Evolutionary conservation across 2,888 invertebrate species (phyloP).

Genomic region (Anagyrus pseudococci): DNA sequence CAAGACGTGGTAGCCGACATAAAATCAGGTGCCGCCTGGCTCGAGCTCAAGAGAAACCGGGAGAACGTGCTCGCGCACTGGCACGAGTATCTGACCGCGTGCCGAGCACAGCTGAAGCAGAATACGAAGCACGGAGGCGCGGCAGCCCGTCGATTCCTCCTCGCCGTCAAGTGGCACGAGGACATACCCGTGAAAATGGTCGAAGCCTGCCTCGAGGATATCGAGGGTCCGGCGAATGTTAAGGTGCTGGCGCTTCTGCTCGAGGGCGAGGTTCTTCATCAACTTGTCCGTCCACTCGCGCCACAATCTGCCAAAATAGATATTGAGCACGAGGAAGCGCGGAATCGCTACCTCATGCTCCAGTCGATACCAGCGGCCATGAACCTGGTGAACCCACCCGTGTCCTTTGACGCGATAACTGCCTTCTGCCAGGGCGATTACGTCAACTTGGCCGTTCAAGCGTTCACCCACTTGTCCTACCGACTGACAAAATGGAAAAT

Average conservation of each 20-base stretch:
- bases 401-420: slow-evolving; percentile 42
- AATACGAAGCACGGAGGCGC: slow-evolving; percentile 2
- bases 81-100: slow-evolving; percentile 11
- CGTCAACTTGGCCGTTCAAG: slow-evolving; percentile 19
- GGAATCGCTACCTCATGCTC: slow-evolving; percentile 12
- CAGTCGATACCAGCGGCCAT: slow-evolving; percentile 28
- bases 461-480: slow-evolving; percentile 40
- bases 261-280: slow-evolving; percentile 38
- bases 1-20: neutral
- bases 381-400: slow-evolving; percentile 48
- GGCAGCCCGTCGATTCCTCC: slow-evolving; percentile 41
- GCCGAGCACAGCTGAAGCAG: neutral
- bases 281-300: slow-evolving; percentile 43
- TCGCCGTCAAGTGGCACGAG: slow-evolving; percentile 47
- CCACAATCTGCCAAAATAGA: slow-evolving; percentile 43
- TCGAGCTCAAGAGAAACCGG: slow-evolving; percentile 25
- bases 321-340: slow-evolving; percentile 25
- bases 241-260: slow-evolving; percentile 43
- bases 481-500: slow-evolving; percentile 41
- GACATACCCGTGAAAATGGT: slow-evolving; percentile 48
- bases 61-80: slow-evolving; percentile 18
- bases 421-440: slow-evolving; percentile 31
- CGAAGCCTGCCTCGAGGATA: slow-evolving; percentile 14
- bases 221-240: slow-evolving; percentile 1
- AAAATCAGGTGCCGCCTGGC: slow-evolving; percentile 4